Conservation (phyloP, 2,888 invertebrate genomes). For the Leptinotarsa peninsularis region DNA sequence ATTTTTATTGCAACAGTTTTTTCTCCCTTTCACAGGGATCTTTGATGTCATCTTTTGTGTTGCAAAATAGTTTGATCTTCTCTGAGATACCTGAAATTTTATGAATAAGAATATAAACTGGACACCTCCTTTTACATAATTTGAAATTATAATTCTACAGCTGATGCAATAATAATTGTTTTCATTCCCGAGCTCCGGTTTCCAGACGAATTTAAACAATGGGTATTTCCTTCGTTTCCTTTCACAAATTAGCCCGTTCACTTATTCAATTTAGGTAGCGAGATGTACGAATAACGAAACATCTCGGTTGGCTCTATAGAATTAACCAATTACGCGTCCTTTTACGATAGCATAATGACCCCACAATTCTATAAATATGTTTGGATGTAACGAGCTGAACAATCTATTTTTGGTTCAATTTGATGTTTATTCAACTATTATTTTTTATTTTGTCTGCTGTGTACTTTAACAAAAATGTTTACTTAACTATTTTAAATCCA, state of each 20-base stretch:
- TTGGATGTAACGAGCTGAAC: not conserved
- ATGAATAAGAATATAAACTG: no score
- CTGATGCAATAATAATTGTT: conserved; percentile 2
- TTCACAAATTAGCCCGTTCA: not conserved
- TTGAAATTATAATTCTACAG: not conserved
- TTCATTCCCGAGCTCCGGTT: not conserved
- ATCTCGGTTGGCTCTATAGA: conserved; percentile 7
- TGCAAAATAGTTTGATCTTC: no score
- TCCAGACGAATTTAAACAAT: conserved; percentile 2
- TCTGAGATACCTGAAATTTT: no score
- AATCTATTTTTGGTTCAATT: conserved; percentile 4
- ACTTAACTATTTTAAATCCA: no score
- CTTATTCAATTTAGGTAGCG: conserved; percentile 6
- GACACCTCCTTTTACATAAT: no score
- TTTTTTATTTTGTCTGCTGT: not conserved
- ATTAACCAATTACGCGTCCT: conserved; percentile 22
- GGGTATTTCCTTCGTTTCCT: not conserved
- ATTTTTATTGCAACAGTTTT: no score
- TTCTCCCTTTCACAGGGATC: no score
- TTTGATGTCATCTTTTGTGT: no score
- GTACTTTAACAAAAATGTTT: no score
- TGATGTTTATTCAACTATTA: not conserved
- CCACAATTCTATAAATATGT: conserved; percentile 20
- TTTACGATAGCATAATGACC: conserved; percentile 1
- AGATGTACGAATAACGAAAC: not conserved